Base-by-base conservation (phyloP, 2,888 invertebrate species). In the Rhopalosiphum nymphaeae region DNA sequence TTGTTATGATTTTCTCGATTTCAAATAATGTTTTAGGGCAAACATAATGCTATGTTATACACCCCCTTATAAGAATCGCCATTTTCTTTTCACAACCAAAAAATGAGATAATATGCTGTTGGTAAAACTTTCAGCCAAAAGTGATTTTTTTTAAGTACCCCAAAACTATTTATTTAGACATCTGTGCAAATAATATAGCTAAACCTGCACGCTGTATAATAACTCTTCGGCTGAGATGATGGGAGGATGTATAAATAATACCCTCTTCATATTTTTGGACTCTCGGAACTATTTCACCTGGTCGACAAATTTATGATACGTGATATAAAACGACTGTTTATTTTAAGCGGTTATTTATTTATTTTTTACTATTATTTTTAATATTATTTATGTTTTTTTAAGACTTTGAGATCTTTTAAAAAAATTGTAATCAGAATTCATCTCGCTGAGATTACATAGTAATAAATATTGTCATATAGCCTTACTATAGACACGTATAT, bases 251-350 rank as follows among this genome's bases (percentile, higher is more conserved):
- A 78, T 26, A 91, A 53, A 91, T 90, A 90, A 90, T 67, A 61
- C 46, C 61, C 61, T 90, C n/a, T 46, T 90, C 61, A 67, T 90
- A 90, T 90, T 46, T 89, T n/a, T 29, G 26, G 36, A 42, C n/a
- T 53, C 53, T 56, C 10, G 56, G 91, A 42, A 53, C 42, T 85
- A 29, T 44, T 91, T 56, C 21, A 84, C 84, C 53, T 56, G 42
- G 53, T 84, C 7, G 84, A 56, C 84, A 56, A 42, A 91, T 84
- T 91, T 56, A 91, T 84, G 91, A 91, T 91, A 84, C 91, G 84
- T 53, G 78, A 49, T 53, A 44, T 56, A 84, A 91, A 78, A 91
- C 56, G 53, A 56, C 84, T 44, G 85, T 44, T 85, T 56, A 85
- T 85, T 56, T 56, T 56, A 44, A 25, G 44, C 53, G 61, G 84